These are phyloP conservation scores for Esox lucius DNA, from an alignment of 2,797 vertebrate species.

Conservation along the genomic window DNA sequence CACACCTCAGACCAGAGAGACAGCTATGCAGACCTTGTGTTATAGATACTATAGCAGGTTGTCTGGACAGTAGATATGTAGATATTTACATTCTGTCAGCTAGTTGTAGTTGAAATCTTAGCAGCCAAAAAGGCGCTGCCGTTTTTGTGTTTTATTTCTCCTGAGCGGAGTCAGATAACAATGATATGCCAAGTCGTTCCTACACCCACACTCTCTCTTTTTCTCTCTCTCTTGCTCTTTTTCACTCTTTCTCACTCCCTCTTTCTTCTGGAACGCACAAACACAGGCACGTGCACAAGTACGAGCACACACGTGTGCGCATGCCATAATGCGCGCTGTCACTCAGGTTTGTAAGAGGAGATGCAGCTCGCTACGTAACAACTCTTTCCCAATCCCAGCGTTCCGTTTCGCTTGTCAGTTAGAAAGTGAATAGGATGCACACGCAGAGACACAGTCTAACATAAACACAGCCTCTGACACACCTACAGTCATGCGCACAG, in stretches of 20 bases:
- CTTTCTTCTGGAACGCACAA: slow-evolving; percentile 39
- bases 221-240: slow-evolving; percentile 27
- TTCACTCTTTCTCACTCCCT: neutral
- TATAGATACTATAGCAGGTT: slow-evolving; percentile 48
- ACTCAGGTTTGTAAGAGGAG: slow-evolving; percentile 3
- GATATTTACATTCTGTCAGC: slow-evolving; percentile 6
- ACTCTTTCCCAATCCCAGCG: slow-evolving; percentile 36
- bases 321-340: slow-evolving; percentile 36
- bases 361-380: slow-evolving; percentile 34
- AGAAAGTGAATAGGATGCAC: slow-evolving; percentile 36
- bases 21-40: slow-evolving; percentile 23
- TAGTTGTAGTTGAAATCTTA: neutral
- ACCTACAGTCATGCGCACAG: slow-evolving; percentile 10
- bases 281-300: slow-evolving; percentile 6
- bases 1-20: slow-evolving; percentile 42
- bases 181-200: neutral
- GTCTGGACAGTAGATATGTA: slow-evolving; percentile 25
- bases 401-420: slow-evolving; percentile 59
- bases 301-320: slow-evolving; percentile 20
- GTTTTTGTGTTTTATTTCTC: slow-evolving; percentile 25
- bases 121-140: slow-evolving; percentile 31
- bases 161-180: slow-evolving; percentile 44
- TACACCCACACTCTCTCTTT: slow-evolving; percentile 13
- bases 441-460: slow-evolving; percentile 6
- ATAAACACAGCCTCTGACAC: slow-evolving; percentile 12